Base-by-base conservation (phyloP, 2,888 invertebrate genomes). In the Poecilus cupreus region DNA sequence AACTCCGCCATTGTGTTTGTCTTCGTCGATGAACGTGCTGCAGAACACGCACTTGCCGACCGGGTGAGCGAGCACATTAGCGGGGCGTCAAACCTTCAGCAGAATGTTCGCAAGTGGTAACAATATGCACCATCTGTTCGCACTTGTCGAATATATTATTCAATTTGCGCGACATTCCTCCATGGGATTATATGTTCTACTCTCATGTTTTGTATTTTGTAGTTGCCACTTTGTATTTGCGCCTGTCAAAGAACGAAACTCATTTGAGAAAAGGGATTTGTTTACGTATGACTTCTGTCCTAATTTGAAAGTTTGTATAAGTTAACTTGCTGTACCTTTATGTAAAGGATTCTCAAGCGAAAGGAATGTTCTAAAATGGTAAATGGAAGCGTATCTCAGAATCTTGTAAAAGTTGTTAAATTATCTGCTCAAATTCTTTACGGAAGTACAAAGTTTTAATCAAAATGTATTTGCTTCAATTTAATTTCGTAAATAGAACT, bases 1-100 rank as follows among this genome's bases (percentile, higher is more conserved):
- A 72, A 72, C 72, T 72, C 37, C 72, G 22, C 43, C 77, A 77
- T 60, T 77, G 39, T 75, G 26, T 60, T 43, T 57, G 76, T 60
- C 26, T 57, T 77, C 11, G 57, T 64, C 64, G 68, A 39, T 37
- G 20, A 68, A 13, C 1, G 39, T 37, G 18, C 54, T 37, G 11
- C 22, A 60, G 13, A 57, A 46, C 26, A 78, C 46, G 20, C 13
- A 24, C 57, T 32, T 39, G 32, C 39, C 13, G 37, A 64, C 54
- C 60, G 20, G 39, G 11, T 37, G 13, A 68, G 54, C 39, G 13
- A 68, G 54, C 39, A 39, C 18, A 64, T 49, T 54, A 54, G 18
- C 54, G 13, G 11, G 18, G 18, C 18, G 18, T 18, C 54, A 54
- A 22, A 54, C 5, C 54, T 18, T 16, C 11, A 43, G n/a, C 43